Evolutionary conservation across 2,113 vertebrate species (phyloP).

Genomic region (Erpornis zantholeuca): DNA sequence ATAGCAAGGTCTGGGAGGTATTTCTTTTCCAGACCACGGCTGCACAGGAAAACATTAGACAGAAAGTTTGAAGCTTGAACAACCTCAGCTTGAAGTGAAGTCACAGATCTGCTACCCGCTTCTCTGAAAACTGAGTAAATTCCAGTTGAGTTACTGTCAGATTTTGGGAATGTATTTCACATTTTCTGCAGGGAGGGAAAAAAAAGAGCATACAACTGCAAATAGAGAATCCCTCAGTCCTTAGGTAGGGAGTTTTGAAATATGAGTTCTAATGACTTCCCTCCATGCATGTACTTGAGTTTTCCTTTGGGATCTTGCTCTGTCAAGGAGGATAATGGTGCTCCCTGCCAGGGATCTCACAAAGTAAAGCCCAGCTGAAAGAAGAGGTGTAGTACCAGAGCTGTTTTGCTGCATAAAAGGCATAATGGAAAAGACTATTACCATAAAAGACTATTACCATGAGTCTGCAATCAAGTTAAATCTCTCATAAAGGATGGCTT

Average conservation of each 20-base stretch:
- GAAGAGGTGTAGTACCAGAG: not conserved
- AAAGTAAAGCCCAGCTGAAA: not conserved
- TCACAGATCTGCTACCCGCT: not conserved
- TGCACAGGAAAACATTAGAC: fast-evolving
- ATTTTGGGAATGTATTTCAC: not conserved
- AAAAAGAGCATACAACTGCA: not conserved
- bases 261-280: not conserved
- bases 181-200: not conserved
- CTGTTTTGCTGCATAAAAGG: not conserved
- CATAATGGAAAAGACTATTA: not conserved
- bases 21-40: not conserved
- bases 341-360: not conserved
- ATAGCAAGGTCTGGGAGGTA: not conserved
- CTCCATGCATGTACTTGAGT: fast-evolving
- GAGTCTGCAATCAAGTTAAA: not conserved
- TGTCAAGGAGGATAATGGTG: not conserved
- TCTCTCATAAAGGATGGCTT: not conserved
- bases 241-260: not conserved
- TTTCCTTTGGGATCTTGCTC: not conserved
- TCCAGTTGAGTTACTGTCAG: not conserved
- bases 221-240: not conserved
- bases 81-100: not conserved
- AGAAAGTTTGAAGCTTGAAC: not conserved
- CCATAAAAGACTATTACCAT: too few species aligned
- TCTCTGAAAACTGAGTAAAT: not conserved